Conservation (phyloP, 2,113 vertebrate species). For the Aptenodytes patagonicus region DNA sequence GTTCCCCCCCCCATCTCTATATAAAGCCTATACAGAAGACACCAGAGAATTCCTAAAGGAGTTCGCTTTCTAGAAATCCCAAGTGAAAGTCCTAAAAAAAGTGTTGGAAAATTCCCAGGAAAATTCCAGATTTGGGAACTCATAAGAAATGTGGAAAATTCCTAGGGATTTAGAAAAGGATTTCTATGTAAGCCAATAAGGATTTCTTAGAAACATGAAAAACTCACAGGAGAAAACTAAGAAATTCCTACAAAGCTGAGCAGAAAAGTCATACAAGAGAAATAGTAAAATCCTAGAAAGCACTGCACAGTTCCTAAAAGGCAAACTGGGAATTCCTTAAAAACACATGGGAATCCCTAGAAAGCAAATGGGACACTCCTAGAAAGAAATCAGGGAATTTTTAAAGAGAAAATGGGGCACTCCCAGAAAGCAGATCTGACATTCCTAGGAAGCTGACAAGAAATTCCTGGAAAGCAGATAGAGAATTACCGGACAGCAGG, state of each 20-base stretch:
- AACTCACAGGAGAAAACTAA: not conserved
- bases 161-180: not conserved
- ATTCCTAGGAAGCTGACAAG: not conserved
- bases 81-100: not conserved
- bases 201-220: not conserved
- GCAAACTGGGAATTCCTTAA: not conserved
- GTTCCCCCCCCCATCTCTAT: not conserved
- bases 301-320: not conserved
- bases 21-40: not conserved
- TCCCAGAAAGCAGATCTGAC: not conserved
- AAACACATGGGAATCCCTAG: not conserved
- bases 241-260: not conserved
- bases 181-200: not conserved
- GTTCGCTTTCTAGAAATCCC: not conserved
- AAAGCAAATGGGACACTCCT: not conserved
- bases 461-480: not conserved
- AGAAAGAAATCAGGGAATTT: not conserved
- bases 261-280: not conserved
- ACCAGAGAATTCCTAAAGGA: not conserved
- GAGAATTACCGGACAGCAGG: not conserved
- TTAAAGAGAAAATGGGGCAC: not conserved
- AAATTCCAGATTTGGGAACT: not conserved
- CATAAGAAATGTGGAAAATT: not conserved
- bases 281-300: not conserved
- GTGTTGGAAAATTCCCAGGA: not conserved